Evolutionary conservation across 2,113 vertebrate genomes (phyloP).

Genomic region (Zosterops japonicus): DNA sequence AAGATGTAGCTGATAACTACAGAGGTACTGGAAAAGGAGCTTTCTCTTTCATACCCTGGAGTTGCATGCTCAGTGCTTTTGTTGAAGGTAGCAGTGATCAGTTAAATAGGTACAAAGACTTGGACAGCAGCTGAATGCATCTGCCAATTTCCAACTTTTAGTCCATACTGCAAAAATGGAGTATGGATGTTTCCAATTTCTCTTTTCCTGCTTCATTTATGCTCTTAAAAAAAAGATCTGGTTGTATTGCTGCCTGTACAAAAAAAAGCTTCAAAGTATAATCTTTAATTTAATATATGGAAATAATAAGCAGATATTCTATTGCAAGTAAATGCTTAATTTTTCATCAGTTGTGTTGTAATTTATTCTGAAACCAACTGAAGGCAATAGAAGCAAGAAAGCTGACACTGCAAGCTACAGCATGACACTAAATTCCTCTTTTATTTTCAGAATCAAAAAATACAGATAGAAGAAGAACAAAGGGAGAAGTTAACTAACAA

Average conservation of each 20-base stretch:
- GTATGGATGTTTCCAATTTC: not conserved
- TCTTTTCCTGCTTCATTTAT: not conserved
- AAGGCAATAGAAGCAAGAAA: not conserved
- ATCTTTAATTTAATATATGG: not conserved
- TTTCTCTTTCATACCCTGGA: not conserved
- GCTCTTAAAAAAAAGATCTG: not conserved
- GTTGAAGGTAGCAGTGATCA: not conserved
- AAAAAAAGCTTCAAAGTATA: not conserved
- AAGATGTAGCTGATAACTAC: not conserved
- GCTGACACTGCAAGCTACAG: not conserved
- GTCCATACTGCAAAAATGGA: not conserved
- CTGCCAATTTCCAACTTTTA: not conserved
- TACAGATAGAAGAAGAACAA: not conserved
- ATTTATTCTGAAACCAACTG: not conserved
- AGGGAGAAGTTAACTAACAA: not conserved
- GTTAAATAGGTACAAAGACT: not conserved
- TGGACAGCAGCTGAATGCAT: not conserved
- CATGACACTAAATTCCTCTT: not conserved
- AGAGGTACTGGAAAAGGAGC: not conserved
- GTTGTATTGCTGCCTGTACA: not conserved
- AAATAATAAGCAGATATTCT: not conserved
- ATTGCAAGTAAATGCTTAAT: not conserved
- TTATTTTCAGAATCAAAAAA: constrained; percentile 43
- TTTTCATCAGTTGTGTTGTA: not conserved
- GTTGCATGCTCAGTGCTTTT: not conserved